Conservation (phyloP, 2,888 invertebrate genomes). For the Bhutanitis thaidina region DNA sequence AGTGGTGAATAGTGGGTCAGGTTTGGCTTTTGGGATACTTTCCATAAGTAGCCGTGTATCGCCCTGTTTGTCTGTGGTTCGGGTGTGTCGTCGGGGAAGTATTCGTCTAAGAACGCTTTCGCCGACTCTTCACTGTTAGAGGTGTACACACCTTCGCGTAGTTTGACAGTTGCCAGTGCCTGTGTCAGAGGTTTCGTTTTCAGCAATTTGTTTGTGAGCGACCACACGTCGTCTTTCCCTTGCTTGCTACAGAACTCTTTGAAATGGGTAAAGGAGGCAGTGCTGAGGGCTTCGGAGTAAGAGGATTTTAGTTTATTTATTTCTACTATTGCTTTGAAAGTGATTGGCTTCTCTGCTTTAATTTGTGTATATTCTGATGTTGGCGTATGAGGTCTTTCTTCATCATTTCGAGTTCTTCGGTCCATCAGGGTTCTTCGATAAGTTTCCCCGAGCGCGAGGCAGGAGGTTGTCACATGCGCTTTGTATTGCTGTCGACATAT, state of each 20-base stretch:
- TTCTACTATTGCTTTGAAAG: background rate
- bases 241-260: conserved; percentile 24
- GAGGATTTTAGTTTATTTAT: background rate
- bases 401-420: conserved; percentile 3
- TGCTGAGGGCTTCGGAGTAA: conserved; percentile 15
- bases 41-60: no score
- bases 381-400: conserved; percentile 11
- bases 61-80: background rate
- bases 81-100: no score
- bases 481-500: background rate
- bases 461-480: background rate
- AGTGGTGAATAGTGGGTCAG: conserved; percentile 19
- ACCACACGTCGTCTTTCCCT: conserved; percentile 1
- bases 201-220: conserved; percentile 25
- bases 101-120: no score
- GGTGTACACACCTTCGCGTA: no score
- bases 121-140: no score
- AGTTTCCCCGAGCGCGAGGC: background rate
- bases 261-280: conserved; percentile 21
- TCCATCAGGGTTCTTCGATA: conserved; percentile 19
- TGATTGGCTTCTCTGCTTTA: background rate
- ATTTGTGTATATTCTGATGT: conserved; percentile 15
- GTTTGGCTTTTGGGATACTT: no score
- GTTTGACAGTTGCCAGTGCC: conserved; percentile 26
- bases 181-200: conserved; percentile 5